Conservation (phyloP, 2,888 invertebrate species). For the Aethes cnicana region DNA sequence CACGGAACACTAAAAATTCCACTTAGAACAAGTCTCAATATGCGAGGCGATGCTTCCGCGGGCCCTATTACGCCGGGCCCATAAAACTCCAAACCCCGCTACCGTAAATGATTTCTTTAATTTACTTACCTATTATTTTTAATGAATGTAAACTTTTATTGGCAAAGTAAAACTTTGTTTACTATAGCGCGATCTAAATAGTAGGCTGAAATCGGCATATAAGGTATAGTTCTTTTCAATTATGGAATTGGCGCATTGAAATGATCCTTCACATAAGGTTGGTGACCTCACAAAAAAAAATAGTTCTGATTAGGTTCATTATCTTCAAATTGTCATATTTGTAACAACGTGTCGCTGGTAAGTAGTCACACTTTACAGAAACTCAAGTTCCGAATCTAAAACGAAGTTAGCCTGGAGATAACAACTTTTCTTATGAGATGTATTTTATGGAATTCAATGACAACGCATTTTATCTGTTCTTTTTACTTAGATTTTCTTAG, state of each 20-base stretch:
- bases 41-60: conserved; percentile 56
- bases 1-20: conserved; percentile 70
- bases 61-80: conserved; percentile 36
- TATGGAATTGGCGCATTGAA: conserved; percentile 9
- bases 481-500: no score
- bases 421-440: no score
- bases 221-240: background rate
- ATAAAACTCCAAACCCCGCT: conserved; percentile 32
- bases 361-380: no score
- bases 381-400: no score
- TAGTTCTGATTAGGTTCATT: no score
- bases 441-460: no score
- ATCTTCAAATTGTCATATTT: no score
- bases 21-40: conserved; percentile 68
- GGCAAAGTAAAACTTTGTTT: conserved; percentile 27
- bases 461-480: no score
- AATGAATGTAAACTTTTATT: conserved; percentile 31
- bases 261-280: conserved; percentile 2
- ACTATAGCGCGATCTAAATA: conserved; percentile 15
- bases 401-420: no score
- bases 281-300: no score
- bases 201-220: background rate
- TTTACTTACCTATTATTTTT: conserved; percentile 31
- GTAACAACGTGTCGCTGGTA: no score
- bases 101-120: conserved; percentile 31